Evolutionary conservation across 2,113 vertebrate species (phyloP), one percentile per base, ranked within the genome.

Genomic region (Nothobranchius kuhntae): DNA sequence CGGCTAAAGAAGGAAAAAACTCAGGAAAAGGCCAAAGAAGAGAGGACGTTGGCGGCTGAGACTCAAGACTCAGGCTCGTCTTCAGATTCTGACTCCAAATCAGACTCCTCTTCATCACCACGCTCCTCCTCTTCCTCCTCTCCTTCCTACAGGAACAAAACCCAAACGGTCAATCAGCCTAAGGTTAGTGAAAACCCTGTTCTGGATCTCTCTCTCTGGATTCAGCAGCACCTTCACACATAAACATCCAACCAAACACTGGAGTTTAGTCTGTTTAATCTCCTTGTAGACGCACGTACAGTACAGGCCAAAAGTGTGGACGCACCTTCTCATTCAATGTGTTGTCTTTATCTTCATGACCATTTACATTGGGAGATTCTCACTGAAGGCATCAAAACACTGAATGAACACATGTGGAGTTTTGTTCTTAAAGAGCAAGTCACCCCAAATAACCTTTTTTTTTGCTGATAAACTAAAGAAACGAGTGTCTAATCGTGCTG

Each of bases 71-170:
- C 79, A 13, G 83, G 53, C n/a, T 92, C 92, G 35, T 90, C 89
- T 45, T 94, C 92, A 6, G 92, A 93, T 74, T 91, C 91, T 3
- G 92, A 93, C 75, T 92, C 91, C 56, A 88, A 80, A 56, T 88
- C 89, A 2, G 83, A 87, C 54, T 91, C 91, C 1, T 45, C 44
- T 45, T 10, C 9, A 45, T 91, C 91, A 15, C 90, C 93, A 35
- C 75, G 9, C 10, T 87, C 91, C 35, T 84, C 76, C 3, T 84
- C 78, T 2, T 91, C 87, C 1, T 82, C 90, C 42, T 85, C 80
- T 17, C 57, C 65, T 24, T 40, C 45, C 12, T 67, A 45, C 45
- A 24, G 53, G 47, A 73, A 80, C 26, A 86, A 90, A 75, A 75
- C 69, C 51, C 74, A 63, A 45, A 69, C 69, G 64, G 70, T 77